Evolutionary conservation across 2,797 vertebrate species (phyloP), one percentile per base, ranked within the genome.

Genomic region (Pipistrellus pygmaeus): DNA sequence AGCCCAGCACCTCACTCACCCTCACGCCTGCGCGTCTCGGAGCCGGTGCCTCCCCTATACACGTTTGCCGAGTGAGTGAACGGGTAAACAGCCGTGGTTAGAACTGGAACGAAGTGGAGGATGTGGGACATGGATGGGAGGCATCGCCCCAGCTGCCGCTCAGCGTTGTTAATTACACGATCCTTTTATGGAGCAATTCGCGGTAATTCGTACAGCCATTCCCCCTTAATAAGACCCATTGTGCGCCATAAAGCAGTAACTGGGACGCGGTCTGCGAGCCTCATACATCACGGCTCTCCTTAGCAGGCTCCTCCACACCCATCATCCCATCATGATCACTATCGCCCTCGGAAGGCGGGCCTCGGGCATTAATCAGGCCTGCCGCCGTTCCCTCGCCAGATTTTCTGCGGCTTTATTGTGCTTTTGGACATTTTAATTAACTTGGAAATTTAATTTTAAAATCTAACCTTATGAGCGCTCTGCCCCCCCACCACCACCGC

Each of bases 401-500:
- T 98, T 98, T 98, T 98, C 98, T 97, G 98, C 97, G 96, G 97
- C 98, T 98, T 98, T 98, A 98, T 98, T 98, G 98, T 98, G 98
- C 98, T 98, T 98, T 98, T 98, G 98, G 98, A 98, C 98, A 98
- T 98, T 98, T 98, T 98, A 98, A 98, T 98, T 98, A 98, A 98
- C 98, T 98, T 98, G 98, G 98, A 98, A 98, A 98, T 98, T 98
- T 98, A 98, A 98, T 98, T 98, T 97, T 97, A 97, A 98, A 98
- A 98, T 97, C 97, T 97, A 97, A 97, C 97, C 97, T 98, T 98
- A 98, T 98, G 98, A 98, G 98, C 97, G 97, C 96, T 97, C 96
- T 96, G 94, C 95, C 96, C 96, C 90, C 96, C 95, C 85, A 30
- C 97, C 97, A 98, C 98, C 97, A 96, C 96, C 82, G 96, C 97